phyloP scores from a whole-genome alignment of 1,140 invertebrate genomes.

The Glomeris maerens region DNA sequence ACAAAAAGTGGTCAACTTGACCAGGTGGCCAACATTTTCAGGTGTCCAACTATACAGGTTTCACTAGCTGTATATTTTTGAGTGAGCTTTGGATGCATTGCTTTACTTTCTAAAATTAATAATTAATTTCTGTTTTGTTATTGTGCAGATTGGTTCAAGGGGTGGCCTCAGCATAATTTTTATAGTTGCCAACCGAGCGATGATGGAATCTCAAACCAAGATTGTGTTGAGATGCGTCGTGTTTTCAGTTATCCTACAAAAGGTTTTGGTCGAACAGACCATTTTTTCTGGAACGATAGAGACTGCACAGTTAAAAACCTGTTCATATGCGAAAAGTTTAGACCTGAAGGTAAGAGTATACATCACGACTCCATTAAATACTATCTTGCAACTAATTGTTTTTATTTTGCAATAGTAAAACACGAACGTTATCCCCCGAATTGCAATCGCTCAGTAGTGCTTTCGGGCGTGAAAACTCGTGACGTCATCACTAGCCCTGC shows the following conservation, averaged over 20 bases:
- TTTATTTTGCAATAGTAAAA: conserved; percentile 12
- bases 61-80: too few relatives aligned
- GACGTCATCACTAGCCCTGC: conserved; percentile 46
- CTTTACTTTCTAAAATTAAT: too few relatives aligned
- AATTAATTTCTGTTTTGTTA: too few relatives aligned
- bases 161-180: conserved; percentile 45
- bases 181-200: conserved; percentile 61
- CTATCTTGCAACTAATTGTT: too few relatives aligned
- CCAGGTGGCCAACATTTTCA: too few relatives aligned
- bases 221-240: conserved; percentile 57
- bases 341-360: conserved; percentile 40
- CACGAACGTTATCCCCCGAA: conserved; percentile 22
- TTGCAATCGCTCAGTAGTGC: conserved; percentile 46
- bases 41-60: too few relatives aligned
- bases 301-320: conserved; percentile 52
- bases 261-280: conserved; percentile 21
- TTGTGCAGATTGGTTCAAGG: conserved; percentile 59
- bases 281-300: conserved; percentile 58
- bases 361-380: too few relatives aligned
- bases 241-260: conserved; percentile 40
- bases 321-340: conserved; percentile 50
- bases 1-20: too few relatives aligned
- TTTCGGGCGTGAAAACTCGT: conserved; percentile 41
- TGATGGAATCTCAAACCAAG: conserved; percentile 56
- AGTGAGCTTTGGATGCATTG: too few relatives aligned